phyloP scores from a whole-genome alignment of 2,797 vertebrate species.

The Characodon lateralis region DNA sequence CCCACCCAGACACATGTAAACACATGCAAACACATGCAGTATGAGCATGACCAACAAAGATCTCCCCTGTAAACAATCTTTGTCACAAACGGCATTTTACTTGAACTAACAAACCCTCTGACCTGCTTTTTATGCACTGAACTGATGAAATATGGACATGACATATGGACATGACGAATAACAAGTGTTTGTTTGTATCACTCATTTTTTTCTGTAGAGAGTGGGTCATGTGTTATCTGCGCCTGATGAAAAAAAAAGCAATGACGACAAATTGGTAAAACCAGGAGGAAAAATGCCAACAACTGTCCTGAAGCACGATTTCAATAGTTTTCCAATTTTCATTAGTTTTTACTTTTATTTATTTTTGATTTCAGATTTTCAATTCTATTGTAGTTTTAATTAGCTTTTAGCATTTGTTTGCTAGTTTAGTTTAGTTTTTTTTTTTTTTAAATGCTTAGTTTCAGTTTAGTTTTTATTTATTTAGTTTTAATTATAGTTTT shows the following conservation, averaged over 20 bases:
- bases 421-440: no score
- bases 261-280: slow-evolving; percentile 5
- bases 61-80: slow-evolving; percentile 42
- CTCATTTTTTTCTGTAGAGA: slow-evolving; percentile 32
- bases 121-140: slow-evolving; percentile 53
- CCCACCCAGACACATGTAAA: slow-evolving; percentile 53
- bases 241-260: slow-evolving; percentile 7
- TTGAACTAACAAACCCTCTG: slow-evolving; percentile 40
- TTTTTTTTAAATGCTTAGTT: no score
- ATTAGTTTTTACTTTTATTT: no score
- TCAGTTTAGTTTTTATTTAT: no score
- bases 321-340: no score
- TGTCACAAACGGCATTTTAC: slow-evolving; percentile 32
- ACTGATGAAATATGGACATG: background rate
- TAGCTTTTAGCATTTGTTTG: no score
- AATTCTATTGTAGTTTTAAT: no score
- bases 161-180: slow-evolving; percentile 22
- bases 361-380: no score
- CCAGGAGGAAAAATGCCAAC: background rate
- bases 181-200: slow-evolving; percentile 35
- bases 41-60: slow-evolving; percentile 47
- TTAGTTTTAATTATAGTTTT: no score
- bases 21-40: slow-evolving; percentile 35
- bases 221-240: slow-evolving; percentile 18
- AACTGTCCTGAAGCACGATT: background rate